These are phyloP conservation scores for Pseudomyrmex sp. DNA, from an alignment of 1,140 invertebrate species.

Conservation along the genomic window DNA sequence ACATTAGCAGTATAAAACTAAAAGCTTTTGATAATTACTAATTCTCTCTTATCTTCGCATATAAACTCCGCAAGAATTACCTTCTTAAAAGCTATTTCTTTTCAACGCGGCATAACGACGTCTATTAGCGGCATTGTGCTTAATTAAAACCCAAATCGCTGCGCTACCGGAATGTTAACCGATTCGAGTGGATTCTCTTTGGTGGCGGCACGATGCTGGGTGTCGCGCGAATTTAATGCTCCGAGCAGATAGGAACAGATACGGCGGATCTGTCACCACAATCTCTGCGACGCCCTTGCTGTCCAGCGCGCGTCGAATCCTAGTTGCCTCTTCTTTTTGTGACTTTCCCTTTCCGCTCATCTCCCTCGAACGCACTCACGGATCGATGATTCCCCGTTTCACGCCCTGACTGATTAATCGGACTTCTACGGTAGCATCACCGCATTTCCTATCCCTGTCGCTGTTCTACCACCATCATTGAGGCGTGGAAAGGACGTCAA, in stretches of 20 bases:
- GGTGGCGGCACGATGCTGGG: slow-evolving; percentile 53
- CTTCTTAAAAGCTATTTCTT: not conserved
- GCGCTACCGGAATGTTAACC: slow-evolving; percentile 73
- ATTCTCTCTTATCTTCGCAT: not conserved
- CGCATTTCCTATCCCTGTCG: slow-evolving; percentile 48
- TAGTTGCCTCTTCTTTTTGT: slow-evolving; percentile 17
- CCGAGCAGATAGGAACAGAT: slow-evolving; percentile 79
- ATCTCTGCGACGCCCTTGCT: slow-evolving; percentile 72
- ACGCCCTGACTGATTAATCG: slow-evolving; percentile 85
- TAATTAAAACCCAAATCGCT: slow-evolving; percentile 72
- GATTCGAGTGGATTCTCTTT: slow-evolving; percentile 64
- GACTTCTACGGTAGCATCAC: slow-evolving; percentile 75
- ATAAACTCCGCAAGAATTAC: not conserved
- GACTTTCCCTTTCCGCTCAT: not conserved
- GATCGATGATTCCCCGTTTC: slow-evolving; percentile 76
- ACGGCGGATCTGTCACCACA: slow-evolving; percentile 82
- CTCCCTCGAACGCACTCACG: not conserved
- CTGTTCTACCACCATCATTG: slow-evolving; percentile 42
- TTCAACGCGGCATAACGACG: not conserved
- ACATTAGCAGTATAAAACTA: not conserved
- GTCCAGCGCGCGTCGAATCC: slow-evolving; percentile 19
- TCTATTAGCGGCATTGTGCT: slow-evolving; percentile 43
- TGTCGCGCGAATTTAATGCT: slow-evolving; percentile 76
- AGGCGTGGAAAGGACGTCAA: slow-evolving; percentile 45
- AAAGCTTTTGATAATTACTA: slow-evolving; percentile 24